These are phyloP conservation scores for Tholera decimalis DNA, from an alignment of 2,888 invertebrate genomes.

Conservation along the genomic window DNA sequence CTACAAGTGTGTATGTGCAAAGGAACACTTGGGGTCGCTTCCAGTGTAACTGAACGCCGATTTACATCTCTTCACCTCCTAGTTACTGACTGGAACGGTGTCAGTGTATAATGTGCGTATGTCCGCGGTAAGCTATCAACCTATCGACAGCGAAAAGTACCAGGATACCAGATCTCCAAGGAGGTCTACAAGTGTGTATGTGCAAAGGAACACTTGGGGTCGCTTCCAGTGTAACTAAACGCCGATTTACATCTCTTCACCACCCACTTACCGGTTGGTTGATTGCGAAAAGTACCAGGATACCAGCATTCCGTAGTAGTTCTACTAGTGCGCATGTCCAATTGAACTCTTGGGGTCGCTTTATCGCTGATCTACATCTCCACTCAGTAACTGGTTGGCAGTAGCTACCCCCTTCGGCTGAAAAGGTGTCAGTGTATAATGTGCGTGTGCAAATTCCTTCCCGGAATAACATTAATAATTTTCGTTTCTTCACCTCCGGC, in stretches of 20 bases:
- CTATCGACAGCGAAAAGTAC: not conserved
- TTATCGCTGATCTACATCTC: not conserved
- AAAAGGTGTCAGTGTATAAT: constrained; percentile 3
- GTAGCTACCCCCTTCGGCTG: not conserved
- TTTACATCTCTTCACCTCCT: no score
- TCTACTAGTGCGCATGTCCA: not conserved
- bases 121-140: no score
- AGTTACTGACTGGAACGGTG: no score
- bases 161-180: not conserved
- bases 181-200: not conserved
- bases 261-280: no score
- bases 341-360: not conserved
- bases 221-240: no score
- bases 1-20: no score
- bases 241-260: no score
- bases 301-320: constrained; percentile 4
- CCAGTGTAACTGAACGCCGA: no score
- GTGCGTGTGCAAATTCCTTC: constrained; percentile 24
- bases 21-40: no score
- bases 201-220: not conserved
- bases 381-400: not conserved
- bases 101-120: not conserved
- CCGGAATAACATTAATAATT: constrained; percentile 42
- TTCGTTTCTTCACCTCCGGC: constrained; percentile 61
- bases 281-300: not conserved